These are phyloP conservation scores for Oreochromis niloticus DNA, from an alignment of 2,113 vertebrate genomes.

Conservation along the genomic window DNA sequence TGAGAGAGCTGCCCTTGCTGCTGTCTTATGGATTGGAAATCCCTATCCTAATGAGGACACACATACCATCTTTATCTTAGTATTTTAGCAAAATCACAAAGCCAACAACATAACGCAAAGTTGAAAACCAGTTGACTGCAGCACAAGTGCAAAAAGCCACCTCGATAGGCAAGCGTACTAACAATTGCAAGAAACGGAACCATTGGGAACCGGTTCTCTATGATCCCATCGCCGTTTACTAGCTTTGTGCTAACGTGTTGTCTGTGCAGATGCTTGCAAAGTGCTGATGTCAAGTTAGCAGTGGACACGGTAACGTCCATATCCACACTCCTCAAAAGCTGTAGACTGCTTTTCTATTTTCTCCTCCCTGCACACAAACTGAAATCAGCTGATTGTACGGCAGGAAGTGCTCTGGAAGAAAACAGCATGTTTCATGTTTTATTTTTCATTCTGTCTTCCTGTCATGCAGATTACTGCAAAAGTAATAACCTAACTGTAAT, in stretches of 20 bases:
- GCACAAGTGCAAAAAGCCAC: not conserved
- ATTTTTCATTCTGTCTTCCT: not conserved
- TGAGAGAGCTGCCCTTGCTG: not conserved
- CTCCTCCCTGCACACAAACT: not conserved
- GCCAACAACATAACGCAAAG: not conserved
- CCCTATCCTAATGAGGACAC: not conserved
- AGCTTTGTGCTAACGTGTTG: not conserved
- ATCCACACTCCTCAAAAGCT: not conserved
- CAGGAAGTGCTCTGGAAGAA: not conserved
- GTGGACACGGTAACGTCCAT: not conserved
- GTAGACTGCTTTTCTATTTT: not conserved
- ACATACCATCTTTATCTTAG: not conserved
- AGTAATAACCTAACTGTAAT: not conserved
- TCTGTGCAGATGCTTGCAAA: not conserved
- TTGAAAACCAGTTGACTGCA: not conserved
- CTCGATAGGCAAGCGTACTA: not conserved
- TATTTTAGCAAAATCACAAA: not conserved
- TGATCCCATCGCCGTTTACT: not conserved
- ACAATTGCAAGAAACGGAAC: not conserved
- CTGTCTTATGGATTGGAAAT: not conserved
- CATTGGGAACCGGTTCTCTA: not conserved
- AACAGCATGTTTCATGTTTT: not conserved
- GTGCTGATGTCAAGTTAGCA: not conserved
- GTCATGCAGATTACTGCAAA: not conserved
- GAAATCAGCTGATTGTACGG: not conserved